A percentile compares a stretch with the other conserved stretches of the same genome.
Conservation (phyloP, 1,140 invertebrate genomes). For the Ephestia elutella region DNA sequence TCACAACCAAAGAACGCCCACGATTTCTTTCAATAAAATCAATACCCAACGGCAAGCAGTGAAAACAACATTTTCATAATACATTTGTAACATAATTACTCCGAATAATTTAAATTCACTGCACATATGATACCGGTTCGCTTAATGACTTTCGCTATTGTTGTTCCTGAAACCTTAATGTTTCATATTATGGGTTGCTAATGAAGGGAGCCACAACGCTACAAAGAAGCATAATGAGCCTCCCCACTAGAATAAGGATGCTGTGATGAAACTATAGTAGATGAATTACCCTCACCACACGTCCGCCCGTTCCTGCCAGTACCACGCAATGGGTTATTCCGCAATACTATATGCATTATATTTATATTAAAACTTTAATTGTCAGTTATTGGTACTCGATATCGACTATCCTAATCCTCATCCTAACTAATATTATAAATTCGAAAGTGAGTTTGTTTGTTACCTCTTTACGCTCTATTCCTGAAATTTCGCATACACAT, state of each 20-base stretch:
- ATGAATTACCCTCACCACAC: constrained; percentile 23
- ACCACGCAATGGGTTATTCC: not conserved
- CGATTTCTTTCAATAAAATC: not conserved
- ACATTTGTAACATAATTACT: not conserved
- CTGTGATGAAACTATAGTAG: constrained; percentile 27
- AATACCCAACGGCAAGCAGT: not conserved
- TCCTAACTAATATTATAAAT: too few species aligned
- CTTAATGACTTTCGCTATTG: constrained; percentile 14
- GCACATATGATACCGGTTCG: not conserved
- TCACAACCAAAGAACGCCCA: too few species aligned
- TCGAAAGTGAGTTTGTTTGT: too few species aligned
- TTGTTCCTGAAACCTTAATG: constrained; percentile 15
- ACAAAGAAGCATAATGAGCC: constrained; percentile 30
- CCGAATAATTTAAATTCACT: not conserved
- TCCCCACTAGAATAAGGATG: constrained; percentile 16
- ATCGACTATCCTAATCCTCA: too few species aligned
- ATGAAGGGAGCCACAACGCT: constrained; percentile 15
- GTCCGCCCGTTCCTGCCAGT: constrained; percentile 7
- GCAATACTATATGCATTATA: too few species aligned
- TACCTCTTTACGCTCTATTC: too few species aligned
- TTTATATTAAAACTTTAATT: too few species aligned
- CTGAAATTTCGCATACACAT: too few species aligned
- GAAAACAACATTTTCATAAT: too few species aligned
- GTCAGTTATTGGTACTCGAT: too few species aligned
- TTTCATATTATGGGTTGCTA: constrained; percentile 22